Evolutionary conservation across 2,797 vertebrate species (phyloP).

Genomic region (Microctenopoma lineatum): DNA sequence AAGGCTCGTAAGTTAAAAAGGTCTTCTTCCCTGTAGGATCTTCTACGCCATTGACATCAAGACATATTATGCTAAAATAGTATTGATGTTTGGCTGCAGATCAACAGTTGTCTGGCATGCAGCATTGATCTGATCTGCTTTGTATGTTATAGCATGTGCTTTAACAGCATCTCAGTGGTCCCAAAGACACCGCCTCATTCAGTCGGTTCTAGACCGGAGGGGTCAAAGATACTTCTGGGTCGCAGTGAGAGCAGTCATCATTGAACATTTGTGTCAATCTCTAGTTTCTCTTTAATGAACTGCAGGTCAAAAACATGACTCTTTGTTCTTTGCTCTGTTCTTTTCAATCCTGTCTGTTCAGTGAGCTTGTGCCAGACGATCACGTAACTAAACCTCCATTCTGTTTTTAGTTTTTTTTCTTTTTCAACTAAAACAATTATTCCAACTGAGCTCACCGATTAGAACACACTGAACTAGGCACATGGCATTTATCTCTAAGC

Average conservation of each 20-base stretch:
- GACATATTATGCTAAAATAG: too few relatives aligned
- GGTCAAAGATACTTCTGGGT: neutral
- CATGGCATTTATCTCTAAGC: neutral
- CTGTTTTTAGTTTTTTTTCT: neutral
- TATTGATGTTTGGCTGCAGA: too few relatives aligned
- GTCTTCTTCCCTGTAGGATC: too few relatives aligned
- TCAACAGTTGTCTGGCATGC: too few relatives aligned
- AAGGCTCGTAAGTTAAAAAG: too few relatives aligned
- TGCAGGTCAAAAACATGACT: neutral
- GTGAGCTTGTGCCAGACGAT: neutral
- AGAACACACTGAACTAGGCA: neutral
- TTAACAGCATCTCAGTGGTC: neutral
- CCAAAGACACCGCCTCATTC: neutral
- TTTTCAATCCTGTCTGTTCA: too few relatives aligned
- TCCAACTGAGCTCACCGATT: conserved; percentile 20
- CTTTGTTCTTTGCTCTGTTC: neutral
- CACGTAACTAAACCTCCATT: neutral
- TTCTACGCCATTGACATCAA: too few relatives aligned
- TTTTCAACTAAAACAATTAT: neutral
- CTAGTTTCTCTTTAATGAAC: neutral
- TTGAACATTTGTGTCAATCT: neutral
- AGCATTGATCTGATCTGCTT: too few relatives aligned
- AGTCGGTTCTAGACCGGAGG: neutral
- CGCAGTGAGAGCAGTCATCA: neutral
- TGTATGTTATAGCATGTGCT: too few relatives aligned